phyloP scores from a whole-genome alignment of 2,113 vertebrate species.

The Gymnobelideus leadbeateri region DNA sequence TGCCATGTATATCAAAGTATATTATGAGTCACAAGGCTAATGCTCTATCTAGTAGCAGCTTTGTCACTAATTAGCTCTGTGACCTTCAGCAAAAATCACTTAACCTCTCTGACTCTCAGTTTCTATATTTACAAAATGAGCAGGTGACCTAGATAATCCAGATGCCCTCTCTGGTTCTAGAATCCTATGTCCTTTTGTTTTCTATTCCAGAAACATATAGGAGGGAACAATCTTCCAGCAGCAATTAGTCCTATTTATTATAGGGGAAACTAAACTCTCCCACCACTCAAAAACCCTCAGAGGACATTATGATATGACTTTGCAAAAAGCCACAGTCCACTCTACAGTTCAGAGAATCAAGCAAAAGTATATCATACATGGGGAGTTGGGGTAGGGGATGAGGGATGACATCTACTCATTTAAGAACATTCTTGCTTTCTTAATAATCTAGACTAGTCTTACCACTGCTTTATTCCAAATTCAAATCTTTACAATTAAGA shows the following conservation, averaged over 20 bases:
- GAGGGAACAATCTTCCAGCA: neutral
- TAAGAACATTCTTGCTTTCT: neutral
- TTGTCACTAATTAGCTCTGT: neutral
- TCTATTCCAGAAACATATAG: neutral
- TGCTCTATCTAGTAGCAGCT: neutral
- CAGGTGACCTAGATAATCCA: neutral
- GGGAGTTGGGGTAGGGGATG: neutral
- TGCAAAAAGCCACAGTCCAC: neutral
- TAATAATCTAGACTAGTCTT: neutral
- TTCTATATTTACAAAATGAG: neutral
- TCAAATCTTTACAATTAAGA: conserved; percentile 22
- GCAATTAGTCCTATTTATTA: neutral
- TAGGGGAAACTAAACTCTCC: neutral
- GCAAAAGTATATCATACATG: neutral
- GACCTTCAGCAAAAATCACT: neutral
- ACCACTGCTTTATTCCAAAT: neutral
- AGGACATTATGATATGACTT: neutral
- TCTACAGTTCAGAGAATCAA: conserved; percentile 28
- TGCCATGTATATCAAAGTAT: neutral
- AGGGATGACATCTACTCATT: neutral
- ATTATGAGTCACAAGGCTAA: neutral
- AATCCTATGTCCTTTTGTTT: neutral
- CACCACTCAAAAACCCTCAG: neutral
- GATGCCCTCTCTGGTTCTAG: neutral
- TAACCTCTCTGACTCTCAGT: neutral